Conservation (phyloP, 2,888 invertebrate species). For the Pollenia labialis region DNA sequence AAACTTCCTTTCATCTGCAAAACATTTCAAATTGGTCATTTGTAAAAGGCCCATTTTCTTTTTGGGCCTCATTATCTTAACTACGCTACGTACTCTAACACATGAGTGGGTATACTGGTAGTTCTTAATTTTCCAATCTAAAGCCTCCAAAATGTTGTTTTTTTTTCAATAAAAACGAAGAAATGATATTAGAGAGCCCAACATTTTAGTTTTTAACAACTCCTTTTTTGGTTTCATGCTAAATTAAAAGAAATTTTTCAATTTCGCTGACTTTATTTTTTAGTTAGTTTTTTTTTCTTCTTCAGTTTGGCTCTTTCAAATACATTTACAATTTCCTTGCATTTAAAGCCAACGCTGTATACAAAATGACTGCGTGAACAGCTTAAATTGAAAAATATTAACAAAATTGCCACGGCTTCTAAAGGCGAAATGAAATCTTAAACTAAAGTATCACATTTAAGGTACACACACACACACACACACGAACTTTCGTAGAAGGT, state of each 20-base stretch:
- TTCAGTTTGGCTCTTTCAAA: constrained; percentile 36
- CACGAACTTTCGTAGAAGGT: constrained; percentile 5
- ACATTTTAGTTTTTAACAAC: constrained; percentile 64
- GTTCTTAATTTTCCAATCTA: constrained; percentile 61
- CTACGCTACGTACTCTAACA: neutral
- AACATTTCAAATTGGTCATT: no score
- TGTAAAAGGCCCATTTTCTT: neutral
- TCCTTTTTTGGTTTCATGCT: constrained; percentile 78
- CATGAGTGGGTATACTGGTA: constrained; percentile 53
- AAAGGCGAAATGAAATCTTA: constrained; percentile 21
- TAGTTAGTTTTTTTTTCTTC: constrained; percentile 14
- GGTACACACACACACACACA: constrained; percentile 7
- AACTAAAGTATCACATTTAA: constrained; percentile 50
- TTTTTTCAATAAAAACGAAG: constrained; percentile 34
- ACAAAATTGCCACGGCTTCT: constrained; percentile 77
- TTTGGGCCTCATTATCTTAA: neutral
- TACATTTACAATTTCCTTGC: constrained; percentile 63
- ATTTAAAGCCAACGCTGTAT: constrained; percentile 64
- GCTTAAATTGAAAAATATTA: constrained; percentile 81
- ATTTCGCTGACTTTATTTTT: constrained; percentile 72
- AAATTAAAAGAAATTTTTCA: constrained; percentile 81
- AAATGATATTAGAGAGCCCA: constrained; percentile 57
- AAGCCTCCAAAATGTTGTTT: constrained; percentile 49
- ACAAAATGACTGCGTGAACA: constrained; percentile 79
- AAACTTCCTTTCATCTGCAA: no score